Conservation (phyloP, 2,113 vertebrate genomes). For the Sylvicapra grimmia region DNA sequence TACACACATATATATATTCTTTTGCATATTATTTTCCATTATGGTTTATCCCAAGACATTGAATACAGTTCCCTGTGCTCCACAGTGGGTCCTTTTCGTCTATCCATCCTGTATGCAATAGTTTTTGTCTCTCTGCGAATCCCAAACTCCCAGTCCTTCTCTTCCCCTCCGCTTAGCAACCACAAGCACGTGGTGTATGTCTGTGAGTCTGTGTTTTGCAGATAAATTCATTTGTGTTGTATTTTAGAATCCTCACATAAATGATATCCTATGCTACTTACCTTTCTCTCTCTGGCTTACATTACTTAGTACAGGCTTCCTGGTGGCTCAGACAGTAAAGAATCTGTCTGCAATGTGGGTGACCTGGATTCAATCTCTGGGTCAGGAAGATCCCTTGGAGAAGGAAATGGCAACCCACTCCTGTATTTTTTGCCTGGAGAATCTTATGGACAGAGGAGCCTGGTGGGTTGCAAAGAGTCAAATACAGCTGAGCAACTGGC, state of each 20-base stretch:
- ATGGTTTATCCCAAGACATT: neutral
- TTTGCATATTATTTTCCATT: neutral
- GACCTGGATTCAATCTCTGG: neutral
- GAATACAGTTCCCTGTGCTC: neutral
- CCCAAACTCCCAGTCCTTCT: neutral
- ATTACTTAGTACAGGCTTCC: neutral
- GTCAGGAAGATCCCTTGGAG: neutral
- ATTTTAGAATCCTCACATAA: accelerated
- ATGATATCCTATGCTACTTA: neutral
- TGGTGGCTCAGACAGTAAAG: neutral
- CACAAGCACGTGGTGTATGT: accelerated
- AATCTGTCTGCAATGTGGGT: neutral
- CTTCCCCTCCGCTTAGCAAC: neutral
- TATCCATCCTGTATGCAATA: neutral
- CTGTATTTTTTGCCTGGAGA: neutral
- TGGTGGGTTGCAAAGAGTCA: neutral
- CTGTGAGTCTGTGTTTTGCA: neutral
- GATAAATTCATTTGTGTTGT: neutral
- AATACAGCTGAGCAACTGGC: neutral
- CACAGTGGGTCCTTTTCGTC: neutral
- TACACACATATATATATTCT: accelerated
- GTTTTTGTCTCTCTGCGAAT: neutral
- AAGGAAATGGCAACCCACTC: neutral
- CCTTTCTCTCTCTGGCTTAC: neutral
- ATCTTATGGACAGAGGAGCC: neutral